Percentiles rank a stretch among this genome's conserved stretches.
Conservation (phyloP, 2,113 vertebrate genomes). For the Clarias gariepinus region DNA sequence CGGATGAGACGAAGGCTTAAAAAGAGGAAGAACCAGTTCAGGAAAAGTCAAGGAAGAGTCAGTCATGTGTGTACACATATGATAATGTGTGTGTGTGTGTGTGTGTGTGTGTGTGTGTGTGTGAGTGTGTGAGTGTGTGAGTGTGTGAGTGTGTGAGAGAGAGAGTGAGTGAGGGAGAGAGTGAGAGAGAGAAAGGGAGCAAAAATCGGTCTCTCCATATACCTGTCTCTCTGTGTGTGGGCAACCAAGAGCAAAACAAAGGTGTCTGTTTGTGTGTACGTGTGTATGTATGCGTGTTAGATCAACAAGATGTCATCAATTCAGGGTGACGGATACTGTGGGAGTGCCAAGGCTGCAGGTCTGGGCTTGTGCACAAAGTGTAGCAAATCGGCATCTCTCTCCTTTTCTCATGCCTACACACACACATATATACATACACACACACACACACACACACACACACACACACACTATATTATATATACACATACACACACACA, state of each 20-base stretch:
- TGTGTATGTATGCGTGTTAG: not conserved
- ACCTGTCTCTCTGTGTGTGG: constrained; percentile 10
- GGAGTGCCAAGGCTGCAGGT: constrained; percentile 52
- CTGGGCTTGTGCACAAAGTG: constrained; percentile 43
- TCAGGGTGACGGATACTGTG: constrained; percentile 23
- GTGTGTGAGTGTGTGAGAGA: not conserved
- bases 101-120: constrained; percentile 12
- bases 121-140: not conserved
- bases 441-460: constrained; percentile 11
- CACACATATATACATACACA: constrained; percentile 19
- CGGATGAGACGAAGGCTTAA: not conserved
- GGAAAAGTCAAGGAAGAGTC: not conserved
- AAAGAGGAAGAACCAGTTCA: constrained; percentile 36
- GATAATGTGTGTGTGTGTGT: not conserved
- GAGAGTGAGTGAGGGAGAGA: not conserved
- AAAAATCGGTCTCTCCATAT: not conserved
- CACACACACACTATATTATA: too few species aligned
- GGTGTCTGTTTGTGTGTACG: constrained; percentile 32
- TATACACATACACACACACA: too few species aligned
- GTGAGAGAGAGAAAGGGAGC: not conserved
- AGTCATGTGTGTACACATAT: not conserved
- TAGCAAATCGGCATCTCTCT: constrained; percentile 6
- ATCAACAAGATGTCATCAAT: constrained; percentile 43
- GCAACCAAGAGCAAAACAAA: not conserved
- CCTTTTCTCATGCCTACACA: constrained; percentile 20